Evolutionary conservation across 2,113 vertebrate species (phyloP).

Genomic region (Tiliqua scincoides): DNA sequence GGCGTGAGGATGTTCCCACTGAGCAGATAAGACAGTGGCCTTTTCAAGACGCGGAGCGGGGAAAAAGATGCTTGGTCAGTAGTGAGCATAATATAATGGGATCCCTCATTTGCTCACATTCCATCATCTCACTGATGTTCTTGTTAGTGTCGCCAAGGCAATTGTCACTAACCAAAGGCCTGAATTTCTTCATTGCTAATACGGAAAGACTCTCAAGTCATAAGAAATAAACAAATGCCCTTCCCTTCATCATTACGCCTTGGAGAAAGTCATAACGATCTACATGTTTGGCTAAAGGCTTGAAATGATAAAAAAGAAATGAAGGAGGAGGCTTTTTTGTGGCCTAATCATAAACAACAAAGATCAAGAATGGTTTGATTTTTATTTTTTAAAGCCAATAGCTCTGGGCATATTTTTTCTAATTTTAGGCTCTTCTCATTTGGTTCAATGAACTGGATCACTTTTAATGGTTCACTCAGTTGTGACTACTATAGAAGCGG

Average conservation of each 20-base stretch:
- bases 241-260: slow-evolving; percentile 31
- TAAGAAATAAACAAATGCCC: slow-evolving; percentile 49
- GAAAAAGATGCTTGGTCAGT: background rate
- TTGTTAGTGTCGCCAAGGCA: slow-evolving; percentile 19
- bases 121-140: slow-evolving; percentile 5
- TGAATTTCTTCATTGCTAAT: slow-evolving; percentile 34
- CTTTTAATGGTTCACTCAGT: slow-evolving; percentile 36
- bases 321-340: slow-evolving; percentile 20
- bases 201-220: slow-evolving; percentile 28
- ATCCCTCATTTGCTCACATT: slow-evolving; percentile 2
- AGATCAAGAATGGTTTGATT: background rate
- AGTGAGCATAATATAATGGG: slow-evolving; percentile 1
- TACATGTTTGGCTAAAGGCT: slow-evolving; percentile 8
- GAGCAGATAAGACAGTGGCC: background rate
- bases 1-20: background rate
- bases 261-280: slow-evolving; percentile 29
- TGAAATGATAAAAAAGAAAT: slow-evolving; percentile 35
- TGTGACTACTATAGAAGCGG: slow-evolving; percentile 4
- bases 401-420: slow-evolving; percentile 46
- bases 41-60: background rate
- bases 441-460: slow-evolving; percentile 51
- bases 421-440: slow-evolving; percentile 42
- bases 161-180: slow-evolving; percentile 32
- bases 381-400: background rate
- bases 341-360: slow-evolving; percentile 47